Conservation (phyloP, 2,113 vertebrate species). For the Smithornis capensis region DNA sequence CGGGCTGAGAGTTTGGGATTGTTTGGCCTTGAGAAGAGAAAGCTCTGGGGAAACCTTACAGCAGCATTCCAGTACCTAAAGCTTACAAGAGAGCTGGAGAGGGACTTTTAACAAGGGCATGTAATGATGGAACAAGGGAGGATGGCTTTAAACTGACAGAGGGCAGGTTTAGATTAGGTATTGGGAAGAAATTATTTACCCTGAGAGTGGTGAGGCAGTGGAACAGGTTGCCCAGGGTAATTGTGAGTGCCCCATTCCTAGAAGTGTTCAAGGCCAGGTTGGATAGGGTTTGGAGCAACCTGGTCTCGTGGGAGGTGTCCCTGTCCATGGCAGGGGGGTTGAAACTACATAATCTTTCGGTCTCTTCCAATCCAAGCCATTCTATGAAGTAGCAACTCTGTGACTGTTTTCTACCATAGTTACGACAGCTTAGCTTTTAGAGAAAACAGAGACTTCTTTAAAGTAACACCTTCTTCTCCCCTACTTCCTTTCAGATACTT, state of each 20-base stretch:
- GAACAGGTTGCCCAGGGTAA: background rate
- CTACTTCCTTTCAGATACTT: conserved; percentile 35
- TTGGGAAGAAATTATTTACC: background rate
- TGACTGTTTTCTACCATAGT: background rate
- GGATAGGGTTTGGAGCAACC: background rate
- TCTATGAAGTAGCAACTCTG: background rate
- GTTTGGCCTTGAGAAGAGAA: background rate
- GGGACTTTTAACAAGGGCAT: background rate
- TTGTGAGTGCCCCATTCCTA: background rate
- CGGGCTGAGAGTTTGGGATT: background rate
- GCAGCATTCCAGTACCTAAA: background rate
- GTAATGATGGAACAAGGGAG: background rate
- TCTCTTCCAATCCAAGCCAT: background rate
- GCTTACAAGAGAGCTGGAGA: background rate
- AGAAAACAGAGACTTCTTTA: background rate
- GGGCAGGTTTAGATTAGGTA: background rate
- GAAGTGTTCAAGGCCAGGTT: background rate
- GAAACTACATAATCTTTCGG: background rate
- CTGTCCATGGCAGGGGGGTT: background rate
- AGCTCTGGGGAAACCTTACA: background rate
- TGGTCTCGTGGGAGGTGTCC: background rate
- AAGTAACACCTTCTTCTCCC: background rate
- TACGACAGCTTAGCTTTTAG: background rate
- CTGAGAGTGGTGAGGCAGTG: background rate
- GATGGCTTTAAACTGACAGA: background rate